Evolutionary conservation across 2,113 vertebrate genomes (phyloP).

Genomic region (Hippocampus comes): DNA sequence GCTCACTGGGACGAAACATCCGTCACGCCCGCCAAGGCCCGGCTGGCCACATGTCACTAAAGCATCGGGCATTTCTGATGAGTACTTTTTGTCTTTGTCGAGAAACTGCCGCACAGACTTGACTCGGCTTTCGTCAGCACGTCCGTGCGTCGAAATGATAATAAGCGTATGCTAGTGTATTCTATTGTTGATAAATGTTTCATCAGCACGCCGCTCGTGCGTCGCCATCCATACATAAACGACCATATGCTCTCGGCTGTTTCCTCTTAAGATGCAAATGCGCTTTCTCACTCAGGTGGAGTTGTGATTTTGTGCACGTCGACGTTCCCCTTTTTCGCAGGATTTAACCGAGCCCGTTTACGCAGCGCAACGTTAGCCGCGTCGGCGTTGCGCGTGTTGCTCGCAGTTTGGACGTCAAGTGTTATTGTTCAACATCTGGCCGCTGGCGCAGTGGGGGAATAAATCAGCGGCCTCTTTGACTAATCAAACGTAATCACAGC

Average conservation of each 20-base stretch:
- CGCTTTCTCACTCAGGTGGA: conserved; percentile 10
- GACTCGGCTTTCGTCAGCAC: not conserved
- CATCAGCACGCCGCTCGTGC: conserved; percentile 2
- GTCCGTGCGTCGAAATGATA: not conserved
- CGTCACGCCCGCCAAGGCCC: conserved; percentile 35
- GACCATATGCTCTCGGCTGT: conserved; percentile 12
- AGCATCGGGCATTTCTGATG: conserved; percentile 52
- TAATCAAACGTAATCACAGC: conserved; percentile 65
- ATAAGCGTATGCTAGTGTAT: conserved; percentile 9
- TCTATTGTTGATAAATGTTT: conserved; percentile 21
- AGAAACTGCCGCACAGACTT: conserved; percentile 2
- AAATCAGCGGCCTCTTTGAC: conserved; percentile 63
- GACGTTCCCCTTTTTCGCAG: not conserved
- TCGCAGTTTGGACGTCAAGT: not conserved
- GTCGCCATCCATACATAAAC: conserved; percentile 14
- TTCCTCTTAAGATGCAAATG: not conserved
- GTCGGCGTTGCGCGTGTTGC: not conserved
- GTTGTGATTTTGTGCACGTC: not conserved
- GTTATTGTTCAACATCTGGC: conserved; percentile 58
- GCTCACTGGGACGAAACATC: conserved; percentile 54
- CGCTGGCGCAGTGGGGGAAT: conserved; percentile 39
- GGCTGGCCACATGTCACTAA: conserved; percentile 44
- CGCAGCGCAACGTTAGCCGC: not conserved
- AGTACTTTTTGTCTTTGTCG: conserved; percentile 38
- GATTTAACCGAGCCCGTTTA: not conserved